Base-by-base conservation (phyloP, 2,797 vertebrate genomes). In the Capromys pilorides region DNA sequence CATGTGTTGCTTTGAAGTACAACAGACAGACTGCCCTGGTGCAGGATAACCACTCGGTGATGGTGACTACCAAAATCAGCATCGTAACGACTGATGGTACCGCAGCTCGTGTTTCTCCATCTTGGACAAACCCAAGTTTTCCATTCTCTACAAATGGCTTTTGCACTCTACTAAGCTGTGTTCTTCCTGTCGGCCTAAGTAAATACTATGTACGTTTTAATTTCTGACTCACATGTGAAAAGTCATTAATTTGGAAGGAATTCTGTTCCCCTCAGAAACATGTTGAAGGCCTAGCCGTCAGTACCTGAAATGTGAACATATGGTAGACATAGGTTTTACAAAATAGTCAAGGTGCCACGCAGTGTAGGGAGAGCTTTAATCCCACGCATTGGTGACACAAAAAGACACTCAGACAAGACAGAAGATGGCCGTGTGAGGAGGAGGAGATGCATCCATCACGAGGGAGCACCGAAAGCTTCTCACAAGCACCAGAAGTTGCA, bases 1-100 rank as follows among this genome's bases (percentile, higher is more conserved):
- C 49, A 9, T 8, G 57, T 2, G 64, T 5, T 51, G 31, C 49
- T 64, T 8, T 14, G 22, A 84, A 41, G 79, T n/a, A 11, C 2
- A n/a, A 64, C 13, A 54, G 0, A 3, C 6, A 64, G n/a, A 14
- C 19, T n/a, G 8, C 0, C 8, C 4, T 2, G 51, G 1, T 64
- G 24, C 0, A 0, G 19, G 77, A 6, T 28, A 11, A 49, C 0
- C 5, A 10, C 5, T 64, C 39, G 8, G 0, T 2, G 28, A 45
- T 19, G 24, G 41, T 39, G 49, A 26, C 26, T 4, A 18, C 24
- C 7, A 8, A 28, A 6, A 24, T 26, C 26, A 84, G 1, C 12
- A 1, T 41, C 11, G 2, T 10, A 57, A 61, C 5, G 8, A 28
- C 2, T 19, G 57, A 11, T 1, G 6, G 10, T 13, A 2, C 21